Base-by-base conservation (phyloP, 2,797 vertebrate genomes). In the Pseudochirops corinnae region DNA sequence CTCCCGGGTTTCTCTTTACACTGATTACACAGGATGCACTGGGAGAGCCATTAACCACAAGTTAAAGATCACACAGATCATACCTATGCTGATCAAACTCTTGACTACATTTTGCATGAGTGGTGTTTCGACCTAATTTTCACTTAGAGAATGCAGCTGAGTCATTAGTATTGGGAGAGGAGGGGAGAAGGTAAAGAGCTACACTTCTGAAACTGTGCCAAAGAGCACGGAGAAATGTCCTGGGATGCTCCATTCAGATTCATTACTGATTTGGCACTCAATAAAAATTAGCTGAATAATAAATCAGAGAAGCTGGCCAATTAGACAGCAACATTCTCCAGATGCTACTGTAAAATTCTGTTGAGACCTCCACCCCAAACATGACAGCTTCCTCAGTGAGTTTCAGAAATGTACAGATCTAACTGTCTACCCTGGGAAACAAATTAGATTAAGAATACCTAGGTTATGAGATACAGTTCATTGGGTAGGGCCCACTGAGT, bases 221-320 rank as follows among this genome's bases (percentile, higher is more conserved):
- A 94, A 55, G 46, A 28, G 46, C 4, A 29, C 57, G 52, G 67
- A 87, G 52, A 93, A 67, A 94, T 56, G 29, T 24, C 58, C 60
- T 55, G 11, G 24, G 87, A 31, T 53, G 56, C 52, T 92, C 96
- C 9, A 46, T 94, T 95, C 21, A 93, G 24, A 46, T 55, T 13
- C 62, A 21, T 33, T 52, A 6, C 93, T 33, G 56, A 93, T 60
- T 92, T 95, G 90, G 46, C 28, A 55, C 53, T 96, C 93, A 91
- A 60, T 93, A 96, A 95, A 96, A 91, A 92, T 87, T 55, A 62
- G 46, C 92, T 56, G n/a, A 95, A 94, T 55, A 57, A 93, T 92
- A 50, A 94, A 93, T 92, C 92, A 7, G 18, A 82, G 21, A 46
- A 82, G 39, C 21, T 82, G 46, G n/a, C 74, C 74, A 82, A 46